These are phyloP conservation scores for Carlito syrichta DNA, from an alignment of 2,113 vertebrate genomes.

Conservation along the genomic window DNA sequence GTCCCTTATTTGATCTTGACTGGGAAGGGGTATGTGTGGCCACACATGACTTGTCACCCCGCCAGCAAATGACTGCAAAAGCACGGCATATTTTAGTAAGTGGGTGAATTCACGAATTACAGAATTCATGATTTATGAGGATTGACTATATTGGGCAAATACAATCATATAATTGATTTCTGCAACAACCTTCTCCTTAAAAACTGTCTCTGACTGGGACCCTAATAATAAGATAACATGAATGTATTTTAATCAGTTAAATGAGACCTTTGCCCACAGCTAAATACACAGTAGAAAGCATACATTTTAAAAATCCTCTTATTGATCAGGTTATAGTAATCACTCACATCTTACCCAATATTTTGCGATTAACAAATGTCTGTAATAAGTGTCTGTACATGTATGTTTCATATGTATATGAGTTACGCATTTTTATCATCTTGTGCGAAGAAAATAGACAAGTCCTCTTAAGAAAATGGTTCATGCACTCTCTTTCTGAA, in stretches of 20 bases:
- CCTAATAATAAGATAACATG: background rate
- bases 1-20: background rate
- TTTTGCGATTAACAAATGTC: background rate
- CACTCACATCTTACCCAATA: background rate
- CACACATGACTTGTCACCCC: background rate
- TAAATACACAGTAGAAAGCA: background rate
- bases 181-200: background rate
- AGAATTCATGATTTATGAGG: background rate
- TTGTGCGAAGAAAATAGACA: background rate
- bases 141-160: background rate
- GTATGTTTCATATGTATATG: too few species aligned
- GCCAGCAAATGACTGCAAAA: background rate
- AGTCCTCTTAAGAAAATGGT: background rate
- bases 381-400: too few species aligned
- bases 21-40: fast-evolving
- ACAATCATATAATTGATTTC: background rate
- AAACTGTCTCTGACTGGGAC: background rate
- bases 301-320: background rate
- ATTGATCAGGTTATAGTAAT: background rate
- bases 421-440: background rate
- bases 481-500: background rate
- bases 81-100: background rate
- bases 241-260: background rate
- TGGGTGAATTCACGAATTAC: background rate
- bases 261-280: background rate